phyloP scores from a whole-genome alignment of 2,797 vertebrate species.

The Darevskia mixta region DNA sequence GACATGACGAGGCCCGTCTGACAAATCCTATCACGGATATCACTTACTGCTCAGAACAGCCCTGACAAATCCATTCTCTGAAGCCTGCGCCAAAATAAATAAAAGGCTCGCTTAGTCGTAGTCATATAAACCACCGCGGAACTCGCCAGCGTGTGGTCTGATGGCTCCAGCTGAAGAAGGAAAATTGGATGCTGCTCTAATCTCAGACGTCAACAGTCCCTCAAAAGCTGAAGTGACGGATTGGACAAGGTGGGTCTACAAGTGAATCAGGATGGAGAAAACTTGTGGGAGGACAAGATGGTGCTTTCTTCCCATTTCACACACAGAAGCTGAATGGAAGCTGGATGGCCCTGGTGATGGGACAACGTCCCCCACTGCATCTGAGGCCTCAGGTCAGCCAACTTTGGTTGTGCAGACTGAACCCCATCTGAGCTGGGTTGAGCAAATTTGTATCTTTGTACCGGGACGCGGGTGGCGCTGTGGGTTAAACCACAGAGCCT shows the following conservation, averaged over 20 bases:
- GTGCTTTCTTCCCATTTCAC: background rate
- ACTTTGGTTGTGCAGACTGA: no score
- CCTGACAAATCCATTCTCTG: conserved; percentile 4
- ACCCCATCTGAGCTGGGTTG: no score
- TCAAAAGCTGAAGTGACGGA: background rate
- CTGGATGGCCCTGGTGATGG: background rate
- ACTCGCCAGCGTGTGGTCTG: background rate
- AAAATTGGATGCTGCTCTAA: background rate
- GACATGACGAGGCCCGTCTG: conserved; percentile 7
- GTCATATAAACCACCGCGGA: conserved; percentile 26
- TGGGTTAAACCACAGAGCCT: no score
- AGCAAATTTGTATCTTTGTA: no score
- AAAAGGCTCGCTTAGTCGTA: background rate
- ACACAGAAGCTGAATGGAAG: background rate
- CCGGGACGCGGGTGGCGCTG: no score
- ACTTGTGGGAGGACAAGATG: background rate
- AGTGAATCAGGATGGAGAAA: background rate
- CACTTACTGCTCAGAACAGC: conserved; percentile 4
- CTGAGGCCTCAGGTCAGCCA: no score
- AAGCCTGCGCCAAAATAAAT: conserved; percentile 16
- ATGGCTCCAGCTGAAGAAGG: background rate
- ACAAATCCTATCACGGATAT: conserved; percentile 31
- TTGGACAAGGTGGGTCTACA: background rate
- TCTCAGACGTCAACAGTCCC: background rate
- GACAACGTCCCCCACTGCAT: no score